Conservation (phyloP, 1,140 invertebrate genomes). For the Leucophenga varia region DNA sequence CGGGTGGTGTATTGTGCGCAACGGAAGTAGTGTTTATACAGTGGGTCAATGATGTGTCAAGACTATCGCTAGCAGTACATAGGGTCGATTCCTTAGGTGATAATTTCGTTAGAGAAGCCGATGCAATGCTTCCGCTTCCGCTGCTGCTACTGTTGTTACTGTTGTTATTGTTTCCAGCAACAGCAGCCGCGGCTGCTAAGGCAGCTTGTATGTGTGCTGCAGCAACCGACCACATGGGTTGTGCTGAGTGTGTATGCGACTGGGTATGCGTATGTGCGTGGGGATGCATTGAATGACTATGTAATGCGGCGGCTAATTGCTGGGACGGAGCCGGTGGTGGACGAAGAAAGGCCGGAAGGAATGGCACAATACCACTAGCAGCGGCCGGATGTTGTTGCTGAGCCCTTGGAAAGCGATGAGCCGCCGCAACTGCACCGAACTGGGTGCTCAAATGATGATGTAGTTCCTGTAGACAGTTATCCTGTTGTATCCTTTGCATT, state of each 20-base stretch:
- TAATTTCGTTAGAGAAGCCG: slow-evolving; percentile 11
- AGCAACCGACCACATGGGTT: slow-evolving; percentile 48
- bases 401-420: slow-evolving; percentile 11
- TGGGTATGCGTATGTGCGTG: slow-evolving; percentile 16
- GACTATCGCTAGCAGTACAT: too few species aligned
- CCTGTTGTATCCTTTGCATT: slow-evolving; percentile 29
- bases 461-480: slow-evolving; percentile 36
- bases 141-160: slow-evolving; percentile 15
- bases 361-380: slow-evolving; percentile 25
- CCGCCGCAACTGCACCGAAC: slow-evolving; percentile 12
- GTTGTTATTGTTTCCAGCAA: slow-evolving; percentile 25
- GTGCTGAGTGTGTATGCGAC: slow-evolving; percentile 11
- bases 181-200: slow-evolving; percentile 44
- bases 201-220: slow-evolving; percentile 51
- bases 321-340: slow-evolving; percentile 25
- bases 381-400: slow-evolving; percentile 17
- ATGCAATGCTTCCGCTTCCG: slow-evolving; percentile 1
- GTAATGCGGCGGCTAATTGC: slow-evolving; percentile 12
- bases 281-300: neutral
- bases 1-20: slow-evolving; percentile 55
- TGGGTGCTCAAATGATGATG: slow-evolving; percentile 37
- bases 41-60: neutral
- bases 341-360: slow-evolving; percentile 38
- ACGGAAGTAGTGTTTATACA: slow-evolving; percentile 4
- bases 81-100: slow-evolving; percentile 8